Evolutionary conservation across 2,888 invertebrate genomes (phyloP), one percentile per base, ranked within the genome.

Genomic region (Fabriciana adippe): DNA sequence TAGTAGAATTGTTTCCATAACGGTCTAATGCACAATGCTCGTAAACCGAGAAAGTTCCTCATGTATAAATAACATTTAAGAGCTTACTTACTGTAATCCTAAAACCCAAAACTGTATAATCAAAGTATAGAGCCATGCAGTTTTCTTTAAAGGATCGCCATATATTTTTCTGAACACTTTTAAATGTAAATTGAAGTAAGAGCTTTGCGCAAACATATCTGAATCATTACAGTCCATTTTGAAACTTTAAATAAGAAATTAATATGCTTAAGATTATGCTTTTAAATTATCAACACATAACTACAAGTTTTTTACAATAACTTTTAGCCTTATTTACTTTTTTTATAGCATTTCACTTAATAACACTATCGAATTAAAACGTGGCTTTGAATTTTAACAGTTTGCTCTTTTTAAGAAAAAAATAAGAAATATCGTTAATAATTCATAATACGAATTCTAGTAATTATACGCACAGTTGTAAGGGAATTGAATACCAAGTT

Each of bases 51-150:
- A 48, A 60, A 66, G 45, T 66, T 60, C 66, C 57, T 60, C 60
- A 55, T 66, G 60, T 54, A 66, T 66, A 66, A 66, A 54, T 66
- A 54, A 54, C 59, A 41, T 55, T 66, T 66, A 66, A 60, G 66
- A 35, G 60, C 54, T 55, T 54, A 50, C 65, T 54, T 60, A 53
- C 45, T 54, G 54, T 66, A 60, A 66, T 48, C 60, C 55, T 26
- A 26, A 65, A 65, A 59, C 57, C 53, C 21, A 56, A 56, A 64
- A 50, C 48, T 65, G 59, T 54, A 59, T 72, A 73, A 65, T 65
- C 66, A 53, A 64, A 62, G 66, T 65, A 35, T 57, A 60, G 16
- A 26, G 14, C 31, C 56, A 31, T 16, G 53, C 59, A 51, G 35
- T 51, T 31, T 50, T 51, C 5, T 60, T 48, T 50, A 60, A 18